Evolutionary conservation across 2,888 invertebrate genomes (phyloP).

Genomic region (Epinotia demarniana): DNA sequence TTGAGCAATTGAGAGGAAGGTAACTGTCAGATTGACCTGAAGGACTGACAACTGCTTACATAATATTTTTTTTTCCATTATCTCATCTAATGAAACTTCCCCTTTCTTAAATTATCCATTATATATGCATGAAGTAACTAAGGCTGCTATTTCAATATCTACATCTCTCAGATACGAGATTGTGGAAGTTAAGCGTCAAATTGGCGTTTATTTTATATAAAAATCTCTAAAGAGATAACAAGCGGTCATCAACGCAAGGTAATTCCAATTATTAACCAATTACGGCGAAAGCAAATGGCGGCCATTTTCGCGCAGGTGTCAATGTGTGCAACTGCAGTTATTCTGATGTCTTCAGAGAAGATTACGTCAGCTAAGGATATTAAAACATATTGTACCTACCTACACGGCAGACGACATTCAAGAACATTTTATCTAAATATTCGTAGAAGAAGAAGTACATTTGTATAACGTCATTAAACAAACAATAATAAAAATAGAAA

Average conservation of each 20-base stretch:
- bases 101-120: neutral
- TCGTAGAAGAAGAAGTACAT: no score
- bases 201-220: neutral
- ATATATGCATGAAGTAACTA: neutral
- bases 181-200: neutral
- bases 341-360: no score
- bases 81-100: no score
- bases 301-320: neutral
- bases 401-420: no score
- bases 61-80: neutral
- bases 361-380: no score
- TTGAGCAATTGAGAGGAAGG: no score
- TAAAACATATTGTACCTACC: no score
- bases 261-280: conserved; percentile 1
- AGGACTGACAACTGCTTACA: neutral
- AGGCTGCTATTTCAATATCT: neutral
- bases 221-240: conserved; percentile 4
- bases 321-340: neutral
- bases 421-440: no score
- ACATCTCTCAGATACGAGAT: neutral
- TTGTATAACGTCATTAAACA: no score
- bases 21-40: neutral
- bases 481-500: no score
- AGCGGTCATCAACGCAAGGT: neutral
- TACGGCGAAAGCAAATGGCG: neutral